Conservation (phyloP, 2,888 invertebrate genomes). For the Drosophila falleni region DNA sequence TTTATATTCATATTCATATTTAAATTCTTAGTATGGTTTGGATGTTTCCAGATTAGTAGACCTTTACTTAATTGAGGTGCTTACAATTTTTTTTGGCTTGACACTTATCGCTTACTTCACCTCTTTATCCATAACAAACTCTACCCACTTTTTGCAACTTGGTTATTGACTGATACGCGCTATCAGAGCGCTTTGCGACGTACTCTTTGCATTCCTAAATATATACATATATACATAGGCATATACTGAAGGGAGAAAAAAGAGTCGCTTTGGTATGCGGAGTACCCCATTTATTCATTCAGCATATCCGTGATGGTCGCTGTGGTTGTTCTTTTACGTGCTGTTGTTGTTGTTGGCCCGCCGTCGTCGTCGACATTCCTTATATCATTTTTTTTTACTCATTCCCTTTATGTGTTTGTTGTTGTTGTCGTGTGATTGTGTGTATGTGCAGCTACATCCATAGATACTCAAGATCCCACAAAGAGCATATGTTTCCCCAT, state of each 20-base stretch:
- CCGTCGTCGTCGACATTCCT: slow-evolving; percentile 53
- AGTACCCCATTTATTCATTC: slow-evolving; percentile 72
- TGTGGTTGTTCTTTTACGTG: slow-evolving; percentile 21
- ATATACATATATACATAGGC: slow-evolving; percentile 3
- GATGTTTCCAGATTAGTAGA: background rate
- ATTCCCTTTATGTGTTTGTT: slow-evolving; percentile 56
- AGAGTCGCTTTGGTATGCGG: slow-evolving; percentile 33
- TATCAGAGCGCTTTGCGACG: slow-evolving; percentile 28
- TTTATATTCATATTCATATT: too few species aligned
- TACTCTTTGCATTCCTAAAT: slow-evolving; percentile 10
- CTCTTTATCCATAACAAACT: background rate
- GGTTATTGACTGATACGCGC: slow-evolving; percentile 40
- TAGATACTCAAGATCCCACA: slow-evolving; percentile 70
- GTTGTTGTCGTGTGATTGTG: slow-evolving; percentile 31
- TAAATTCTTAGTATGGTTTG: too few species aligned
- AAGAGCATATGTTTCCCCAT: slow-evolving; percentile 62
- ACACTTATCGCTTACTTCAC: background rate
- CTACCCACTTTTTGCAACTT: slow-evolving; percentile 7
- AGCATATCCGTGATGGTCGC: slow-evolving; percentile 55
- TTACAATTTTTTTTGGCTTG: background rate
- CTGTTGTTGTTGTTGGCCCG: slow-evolving; percentile 15
- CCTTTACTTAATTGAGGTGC: background rate
- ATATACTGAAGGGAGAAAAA: background rate
- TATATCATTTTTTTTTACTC: slow-evolving; percentile 55
- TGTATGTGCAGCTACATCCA: slow-evolving; percentile 51